Evolutionary conservation across 1,140 invertebrate genomes (phyloP).

Genomic region (Episyrphus balteatus): DNA sequence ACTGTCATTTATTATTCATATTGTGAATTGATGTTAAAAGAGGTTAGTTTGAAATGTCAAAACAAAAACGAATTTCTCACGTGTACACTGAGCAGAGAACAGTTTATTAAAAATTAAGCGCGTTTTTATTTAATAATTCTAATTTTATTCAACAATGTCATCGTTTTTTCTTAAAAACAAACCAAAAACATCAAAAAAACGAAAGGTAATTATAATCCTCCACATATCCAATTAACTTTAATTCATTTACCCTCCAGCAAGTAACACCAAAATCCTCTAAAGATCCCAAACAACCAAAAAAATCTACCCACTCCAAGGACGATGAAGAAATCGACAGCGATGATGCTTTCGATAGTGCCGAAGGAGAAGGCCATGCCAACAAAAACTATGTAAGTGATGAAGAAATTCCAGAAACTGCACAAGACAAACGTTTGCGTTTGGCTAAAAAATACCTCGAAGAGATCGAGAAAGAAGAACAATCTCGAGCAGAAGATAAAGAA

Average conservation of each 20-base stretch:
- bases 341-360: constrained; percentile 33
- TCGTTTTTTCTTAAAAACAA: constrained; percentile 53
- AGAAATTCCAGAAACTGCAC: constrained; percentile 69
- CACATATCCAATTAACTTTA: neutral
- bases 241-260: constrained; percentile 31
- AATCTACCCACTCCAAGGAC: constrained; percentile 22
- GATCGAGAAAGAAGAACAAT: constrained; percentile 69
- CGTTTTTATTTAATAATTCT: constrained; percentile 12
- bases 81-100: neutral
- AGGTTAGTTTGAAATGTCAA: too few species aligned
- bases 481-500: constrained; percentile 53
- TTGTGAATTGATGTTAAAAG: too few species aligned
- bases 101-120: constrained; percentile 2
- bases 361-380: constrained; percentile 41
- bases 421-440: constrained; percentile 78
- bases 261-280: constrained; percentile 31
- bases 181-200: constrained; percentile 38
- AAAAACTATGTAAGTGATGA: constrained; percentile 45
- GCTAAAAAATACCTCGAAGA: constrained; percentile 82
- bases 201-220: constrained; percentile 38
- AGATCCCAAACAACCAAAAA: constrained; percentile 22
- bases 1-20: too few species aligned
- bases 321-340: constrained; percentile 43
- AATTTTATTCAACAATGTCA: constrained; percentile 26
- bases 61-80: too few species aligned